Evolutionary conservation across 2,888 invertebrate species (phyloP).

Genomic region (Parnassius smintheus): DNA sequence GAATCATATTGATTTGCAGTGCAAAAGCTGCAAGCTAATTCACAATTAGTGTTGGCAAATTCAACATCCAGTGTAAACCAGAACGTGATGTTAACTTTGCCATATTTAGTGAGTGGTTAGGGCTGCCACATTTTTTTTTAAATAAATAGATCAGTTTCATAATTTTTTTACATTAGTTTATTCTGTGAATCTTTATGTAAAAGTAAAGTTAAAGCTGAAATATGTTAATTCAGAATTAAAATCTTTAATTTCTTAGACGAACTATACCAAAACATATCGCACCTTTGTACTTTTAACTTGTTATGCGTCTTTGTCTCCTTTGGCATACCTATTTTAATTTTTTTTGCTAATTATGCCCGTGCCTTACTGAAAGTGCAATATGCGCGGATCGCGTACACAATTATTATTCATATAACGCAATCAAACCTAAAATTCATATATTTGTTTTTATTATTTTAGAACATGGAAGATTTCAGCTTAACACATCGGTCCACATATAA

Average conservation of each 20-base stretch:
- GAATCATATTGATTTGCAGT: too few relatives aligned
- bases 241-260: slow-evolving; percentile 21
- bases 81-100: too few relatives aligned
- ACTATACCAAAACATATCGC: slow-evolving; percentile 5
- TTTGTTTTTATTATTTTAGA: slow-evolving; percentile 23
- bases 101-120: too few relatives aligned
- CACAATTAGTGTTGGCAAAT: too few relatives aligned
- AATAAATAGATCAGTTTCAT: slow-evolving; percentile 2
- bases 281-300: too few relatives aligned
- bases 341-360: background rate
- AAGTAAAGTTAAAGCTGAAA: too few relatives aligned
- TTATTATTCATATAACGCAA: slow-evolving; percentile 13
- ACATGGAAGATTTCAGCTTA: slow-evolving; percentile 12
- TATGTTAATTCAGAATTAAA: too few relatives aligned
- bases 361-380: slow-evolving; percentile 14
- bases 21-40: too few relatives aligned
- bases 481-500: too few relatives aligned
- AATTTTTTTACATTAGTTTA: slow-evolving; percentile 12
- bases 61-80: background rate
- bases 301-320: too few relatives aligned
- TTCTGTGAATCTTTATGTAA: slow-evolving; percentile 14
- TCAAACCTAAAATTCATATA: slow-evolving; percentile 20
- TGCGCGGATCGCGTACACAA: slow-evolving; percentile 18
- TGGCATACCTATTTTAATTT: too few relatives aligned
- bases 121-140: too few relatives aligned